These are phyloP conservation scores for Myodes glareolus DNA, from an alignment of 2,113 vertebrate species.

Conservation along the genomic window DNA sequence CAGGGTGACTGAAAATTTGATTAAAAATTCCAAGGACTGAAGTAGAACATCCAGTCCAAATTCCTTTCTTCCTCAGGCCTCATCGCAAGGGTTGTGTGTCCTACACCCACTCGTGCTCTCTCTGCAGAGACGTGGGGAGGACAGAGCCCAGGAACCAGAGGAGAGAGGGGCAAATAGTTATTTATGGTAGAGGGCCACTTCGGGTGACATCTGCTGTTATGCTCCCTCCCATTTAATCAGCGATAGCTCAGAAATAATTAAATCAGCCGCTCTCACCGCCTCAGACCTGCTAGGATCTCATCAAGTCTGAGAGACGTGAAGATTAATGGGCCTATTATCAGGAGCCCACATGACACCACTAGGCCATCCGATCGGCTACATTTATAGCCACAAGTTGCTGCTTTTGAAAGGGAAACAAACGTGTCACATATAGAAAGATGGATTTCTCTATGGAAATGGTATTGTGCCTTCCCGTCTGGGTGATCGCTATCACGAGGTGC, in stretches of 20 bases:
- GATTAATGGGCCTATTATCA: slow-evolving; percentile 68
- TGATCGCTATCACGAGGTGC: not conserved
- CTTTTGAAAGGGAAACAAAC: slow-evolving; percentile 57
- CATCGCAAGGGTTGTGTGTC: not conserved
- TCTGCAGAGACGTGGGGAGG: not conserved
- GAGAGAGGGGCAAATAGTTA: not conserved
- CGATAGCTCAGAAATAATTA: slow-evolving; percentile 60
- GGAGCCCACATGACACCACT: slow-evolving; percentile 1
- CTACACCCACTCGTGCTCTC: not conserved
- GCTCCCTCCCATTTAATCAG: slow-evolving; percentile 58
- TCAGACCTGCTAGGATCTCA: not conserved
- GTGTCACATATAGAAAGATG: slow-evolving; percentile 13
- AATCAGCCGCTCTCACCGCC: not conserved
- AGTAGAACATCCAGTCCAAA: slow-evolving; percentile 9
- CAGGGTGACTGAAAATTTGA: slow-evolving; percentile 50
- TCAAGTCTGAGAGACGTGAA: slow-evolving; percentile 40
- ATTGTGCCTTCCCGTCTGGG: not conserved
- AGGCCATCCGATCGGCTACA: slow-evolving; percentile 1
- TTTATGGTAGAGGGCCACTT: slow-evolving; percentile 38
- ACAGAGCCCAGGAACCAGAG: accelerated
- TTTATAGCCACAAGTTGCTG: not conserved
- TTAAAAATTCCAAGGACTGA: slow-evolving; percentile 56
- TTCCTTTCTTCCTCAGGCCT: not conserved
- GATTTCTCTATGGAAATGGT: slow-evolving; percentile 59
- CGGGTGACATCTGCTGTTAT: not conserved